Evolutionary conservation across 23 tunicate genomes (phyloP).

Genomic region (Ciona savignyi): DNA sequence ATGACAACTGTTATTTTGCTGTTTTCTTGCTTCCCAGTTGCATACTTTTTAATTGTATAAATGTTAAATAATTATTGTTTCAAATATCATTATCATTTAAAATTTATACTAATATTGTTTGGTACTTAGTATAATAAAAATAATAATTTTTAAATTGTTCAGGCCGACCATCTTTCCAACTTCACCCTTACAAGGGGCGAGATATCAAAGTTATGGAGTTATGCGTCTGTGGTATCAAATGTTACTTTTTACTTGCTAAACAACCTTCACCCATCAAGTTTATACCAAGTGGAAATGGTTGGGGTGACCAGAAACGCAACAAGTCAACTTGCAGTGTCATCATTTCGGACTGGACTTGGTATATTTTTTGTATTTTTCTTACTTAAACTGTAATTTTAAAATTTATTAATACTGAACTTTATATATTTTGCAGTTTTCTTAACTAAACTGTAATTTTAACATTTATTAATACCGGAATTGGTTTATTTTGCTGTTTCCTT

Average conservation of each 20-base stretch:
- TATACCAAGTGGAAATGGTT: conserved; percentile 7
- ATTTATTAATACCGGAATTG: too few species aligned
- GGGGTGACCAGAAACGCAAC: not conserved
- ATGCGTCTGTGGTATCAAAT: not conserved
- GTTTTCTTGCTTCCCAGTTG: not conserved
- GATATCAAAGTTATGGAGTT: not conserved
- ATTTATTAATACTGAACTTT: too few species aligned
- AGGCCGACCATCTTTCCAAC: not conserved
- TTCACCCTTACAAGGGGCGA: not conserved
- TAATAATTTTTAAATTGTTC: not conserved
- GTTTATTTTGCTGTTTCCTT: too few species aligned
- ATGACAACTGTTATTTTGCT: too few species aligned
- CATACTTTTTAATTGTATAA: not conserved
- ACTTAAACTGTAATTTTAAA: too few species aligned
- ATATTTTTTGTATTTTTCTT: too few species aligned
- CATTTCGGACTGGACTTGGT: conserved; percentile 3
- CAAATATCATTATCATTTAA: too few species aligned
- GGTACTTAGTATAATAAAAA: too few species aligned
- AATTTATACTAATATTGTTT: too few species aligned
- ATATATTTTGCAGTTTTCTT: too few species aligned
- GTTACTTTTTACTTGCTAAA: not conserved
- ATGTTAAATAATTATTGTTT: too few species aligned
- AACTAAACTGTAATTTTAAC: too few species aligned
- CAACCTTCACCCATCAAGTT: conserved; percentile 1
- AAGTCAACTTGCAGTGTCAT: conserved; percentile 1